phyloP scores from a whole-genome alignment of 2,797 vertebrate species.

The Microctenopoma stevenorrisi region DNA sequence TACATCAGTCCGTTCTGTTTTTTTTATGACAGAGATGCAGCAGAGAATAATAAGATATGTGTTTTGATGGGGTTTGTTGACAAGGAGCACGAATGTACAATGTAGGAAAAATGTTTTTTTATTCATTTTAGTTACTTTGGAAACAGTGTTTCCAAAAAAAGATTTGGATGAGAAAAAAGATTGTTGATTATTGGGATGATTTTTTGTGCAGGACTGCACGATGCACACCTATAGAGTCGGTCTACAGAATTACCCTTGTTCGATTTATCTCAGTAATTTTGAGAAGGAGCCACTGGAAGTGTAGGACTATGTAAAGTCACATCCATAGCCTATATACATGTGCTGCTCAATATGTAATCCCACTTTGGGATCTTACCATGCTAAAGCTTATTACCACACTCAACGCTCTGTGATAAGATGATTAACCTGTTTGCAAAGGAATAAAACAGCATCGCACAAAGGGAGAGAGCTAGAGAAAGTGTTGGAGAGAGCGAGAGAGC shows the following conservation, averaged over 20 bases:
- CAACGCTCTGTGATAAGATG: slow-evolving; percentile 62
- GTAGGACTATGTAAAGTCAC: slow-evolving; percentile 39
- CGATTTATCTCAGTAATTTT: slow-evolving; percentile 69
- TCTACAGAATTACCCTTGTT: slow-evolving; percentile 27
- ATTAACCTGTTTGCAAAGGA: slow-evolving; percentile 68
- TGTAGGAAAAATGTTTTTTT: background rate
- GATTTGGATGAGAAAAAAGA: too few relatives aligned
- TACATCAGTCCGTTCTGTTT: too few relatives aligned
- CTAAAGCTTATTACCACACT: slow-evolving; percentile 63
- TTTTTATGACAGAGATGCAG: background rate
- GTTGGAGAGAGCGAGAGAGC: slow-evolving; percentile 15
- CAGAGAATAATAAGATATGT: background rate
- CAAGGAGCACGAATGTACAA: background rate
- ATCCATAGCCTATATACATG: slow-evolving; percentile 29
- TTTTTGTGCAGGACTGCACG: slow-evolving; percentile 1
- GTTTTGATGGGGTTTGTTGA: background rate
- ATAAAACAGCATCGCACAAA: background rate
- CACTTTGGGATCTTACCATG: slow-evolving; percentile 44
- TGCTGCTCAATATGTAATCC: slow-evolving; percentile 57
- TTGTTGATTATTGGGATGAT: too few relatives aligned
- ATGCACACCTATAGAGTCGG: slow-evolving; percentile 20
- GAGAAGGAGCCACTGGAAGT: slow-evolving; percentile 76
- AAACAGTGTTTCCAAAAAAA: background rate
- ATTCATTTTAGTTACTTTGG: background rate
- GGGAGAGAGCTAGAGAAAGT: slow-evolving; percentile 12